Evolutionary conservation across 2,888 invertebrate genomes (phyloP).

Genomic region (Blera fallax): DNA sequence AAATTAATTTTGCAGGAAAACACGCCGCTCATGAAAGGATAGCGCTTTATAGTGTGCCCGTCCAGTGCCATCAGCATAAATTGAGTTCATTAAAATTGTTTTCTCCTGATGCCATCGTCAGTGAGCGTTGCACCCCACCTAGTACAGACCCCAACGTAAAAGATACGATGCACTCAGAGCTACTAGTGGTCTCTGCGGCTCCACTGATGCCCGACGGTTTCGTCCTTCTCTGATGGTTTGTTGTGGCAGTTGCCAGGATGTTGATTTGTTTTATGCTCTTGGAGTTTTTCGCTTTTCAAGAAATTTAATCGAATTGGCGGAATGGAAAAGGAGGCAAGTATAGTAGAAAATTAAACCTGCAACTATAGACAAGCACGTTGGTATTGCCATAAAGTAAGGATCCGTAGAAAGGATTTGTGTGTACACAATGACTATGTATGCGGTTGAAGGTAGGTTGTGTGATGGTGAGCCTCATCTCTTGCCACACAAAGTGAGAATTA

Average conservation of each 20-base stretch:
- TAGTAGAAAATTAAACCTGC: constrained; percentile 15
- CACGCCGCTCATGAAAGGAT: constrained; percentile 49
- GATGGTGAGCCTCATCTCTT: not conserved
- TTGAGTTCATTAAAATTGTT: constrained; percentile 71
- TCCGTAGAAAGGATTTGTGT: not conserved
- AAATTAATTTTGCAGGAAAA: constrained; percentile 69
- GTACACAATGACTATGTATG: not conserved
- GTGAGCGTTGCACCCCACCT: not conserved
- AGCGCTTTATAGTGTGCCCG: constrained; percentile 30
- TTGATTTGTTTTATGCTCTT: constrained; percentile 49
- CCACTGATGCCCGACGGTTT: constrained; percentile 27
- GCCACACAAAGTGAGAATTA: not conserved
- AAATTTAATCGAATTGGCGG: constrained; percentile 50
- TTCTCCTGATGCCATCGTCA: constrained; percentile 50
- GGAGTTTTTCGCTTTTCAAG: constrained; percentile 4
- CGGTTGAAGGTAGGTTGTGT: not conserved
- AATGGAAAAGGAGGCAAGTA: constrained; percentile 14
- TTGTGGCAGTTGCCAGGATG: constrained; percentile 47
- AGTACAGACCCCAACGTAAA: not conserved
- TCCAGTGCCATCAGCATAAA: constrained; percentile 62
- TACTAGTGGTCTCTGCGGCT: constrained; percentile 14
- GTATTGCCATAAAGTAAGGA: not conserved
- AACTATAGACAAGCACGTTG: not conserved
- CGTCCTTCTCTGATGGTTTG: constrained; percentile 28
- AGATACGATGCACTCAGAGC: not conserved